Percentiles rank a stretch among this genome's conserved stretches.
Evolutionary conservation across 2,888 invertebrate genomes (phyloP).

Genomic region (Hirtodrosophila cameraria): DNA sequence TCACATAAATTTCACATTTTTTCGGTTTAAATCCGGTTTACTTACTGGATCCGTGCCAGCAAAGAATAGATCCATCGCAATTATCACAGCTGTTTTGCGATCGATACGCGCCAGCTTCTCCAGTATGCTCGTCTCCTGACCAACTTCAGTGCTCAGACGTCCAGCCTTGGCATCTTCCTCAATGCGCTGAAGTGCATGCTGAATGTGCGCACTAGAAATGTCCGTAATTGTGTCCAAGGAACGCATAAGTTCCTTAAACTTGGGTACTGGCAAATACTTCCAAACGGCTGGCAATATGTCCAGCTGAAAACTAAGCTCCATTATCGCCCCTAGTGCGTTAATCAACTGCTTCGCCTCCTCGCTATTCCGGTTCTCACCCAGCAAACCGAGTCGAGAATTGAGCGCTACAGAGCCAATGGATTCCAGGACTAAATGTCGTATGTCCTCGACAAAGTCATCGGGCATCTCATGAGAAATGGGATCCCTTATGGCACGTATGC

Average conservation of each 20-base stretch:
- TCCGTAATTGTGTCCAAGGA: constrained; percentile 68
- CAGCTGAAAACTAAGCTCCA: constrained; percentile 61
- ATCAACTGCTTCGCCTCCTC: constrained; percentile 58
- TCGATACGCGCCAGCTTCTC: constrained; percentile 87
- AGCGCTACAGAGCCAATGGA: constrained; percentile 84
- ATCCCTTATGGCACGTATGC: constrained; percentile 80
- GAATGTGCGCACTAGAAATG: constrained; percentile 81
- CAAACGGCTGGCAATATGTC: constrained; percentile 80
- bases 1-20: no score
- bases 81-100: constrained; percentile 87
- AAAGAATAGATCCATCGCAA: constrained; percentile 89
- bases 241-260: constrained; percentile 65
- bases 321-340: constrained; percentile 45
- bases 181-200: constrained; percentile 77
- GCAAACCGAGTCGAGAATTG: constrained; percentile 80
- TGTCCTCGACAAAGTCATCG: constrained; percentile 84
- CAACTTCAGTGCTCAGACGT: constrained; percentile 63
- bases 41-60: constrained; percentile 90
- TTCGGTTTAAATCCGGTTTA: neutral
- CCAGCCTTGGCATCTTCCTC: constrained; percentile 68
- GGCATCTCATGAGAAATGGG: constrained; percentile 82
- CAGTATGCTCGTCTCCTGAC: constrained; percentile 85
- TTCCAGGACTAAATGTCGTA: constrained; percentile 87
- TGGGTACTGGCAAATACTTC: constrained; percentile 75
- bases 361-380: constrained; percentile 64